A percentile compares a stretch with the other conserved stretches of the same genome.
These are phyloP conservation scores for Enteromius fasciolatus DNA, from an alignment of 2,797 vertebrate genomes.

Conservation along the genomic window DNA sequence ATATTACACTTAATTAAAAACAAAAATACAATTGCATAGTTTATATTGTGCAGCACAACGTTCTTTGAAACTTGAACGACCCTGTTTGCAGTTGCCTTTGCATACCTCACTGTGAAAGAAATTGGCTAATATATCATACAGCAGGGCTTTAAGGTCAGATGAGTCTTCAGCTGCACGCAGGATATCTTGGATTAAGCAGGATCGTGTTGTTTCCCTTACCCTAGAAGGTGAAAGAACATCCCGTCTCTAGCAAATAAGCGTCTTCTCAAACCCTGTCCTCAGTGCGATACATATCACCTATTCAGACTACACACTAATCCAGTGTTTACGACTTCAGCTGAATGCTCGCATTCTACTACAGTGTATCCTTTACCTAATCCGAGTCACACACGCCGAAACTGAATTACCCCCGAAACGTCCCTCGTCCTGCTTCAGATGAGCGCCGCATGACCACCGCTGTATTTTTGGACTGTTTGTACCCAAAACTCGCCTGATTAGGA, in stretches of 20 bases:
- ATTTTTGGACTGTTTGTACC: conserved; percentile 57
- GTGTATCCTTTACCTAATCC: conserved; percentile 50
- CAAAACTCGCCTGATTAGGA: conserved; percentile 44
- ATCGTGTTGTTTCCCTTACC: background rate
- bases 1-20: background rate
- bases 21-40: background rate
- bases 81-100: background rate
- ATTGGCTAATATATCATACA: background rate
- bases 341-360: conserved; percentile 38
- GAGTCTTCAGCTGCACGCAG: background rate
- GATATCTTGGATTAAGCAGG: conserved; percentile 20
- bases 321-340: conserved; percentile 37
- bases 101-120: background rate
- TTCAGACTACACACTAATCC: conserved; percentile 40
- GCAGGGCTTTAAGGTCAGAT: background rate
- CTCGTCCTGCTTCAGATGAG: conserved; percentile 48
- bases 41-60: background rate
- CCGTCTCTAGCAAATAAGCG: conserved; percentile 32
- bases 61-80: background rate
- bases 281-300: conserved; percentile 33
- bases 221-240: conserved; percentile 34
- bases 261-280: conserved; percentile 15
- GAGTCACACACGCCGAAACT: conserved; percentile 57
- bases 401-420: conserved; percentile 55
- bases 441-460: conserved; percentile 47